These are phyloP conservation scores for Drosophila hydei DNA, from an alignment of 1,140 invertebrate species.

Conservation along the genomic window DNA sequence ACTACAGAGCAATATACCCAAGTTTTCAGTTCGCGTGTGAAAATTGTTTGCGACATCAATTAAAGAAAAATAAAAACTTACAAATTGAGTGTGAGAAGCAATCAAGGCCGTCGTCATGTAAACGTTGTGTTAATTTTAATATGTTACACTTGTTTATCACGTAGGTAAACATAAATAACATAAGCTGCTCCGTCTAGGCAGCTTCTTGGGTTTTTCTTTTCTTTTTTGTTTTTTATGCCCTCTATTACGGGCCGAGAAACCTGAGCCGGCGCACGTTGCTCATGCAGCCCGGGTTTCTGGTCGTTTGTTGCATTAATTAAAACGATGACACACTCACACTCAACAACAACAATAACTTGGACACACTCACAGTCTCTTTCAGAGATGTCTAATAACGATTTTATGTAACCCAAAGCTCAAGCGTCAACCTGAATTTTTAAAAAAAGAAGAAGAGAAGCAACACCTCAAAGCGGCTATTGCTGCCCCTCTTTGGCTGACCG, in stretches of 20 bases:
- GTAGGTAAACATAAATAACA: constrained; percentile 28
- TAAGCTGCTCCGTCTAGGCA: constrained; percentile 17
- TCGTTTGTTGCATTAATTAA: constrained; percentile 74
- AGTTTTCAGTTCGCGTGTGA: constrained; percentile 37
- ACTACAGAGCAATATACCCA: background rate
- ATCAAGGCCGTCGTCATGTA: constrained; percentile 43
- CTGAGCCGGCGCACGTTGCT: constrained; percentile 61
- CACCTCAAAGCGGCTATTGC: constrained; percentile 37
- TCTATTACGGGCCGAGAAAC: constrained; percentile 13
- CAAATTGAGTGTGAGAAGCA: constrained; percentile 22
- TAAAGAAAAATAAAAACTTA: constrained; percentile 24
- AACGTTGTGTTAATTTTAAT: constrained; percentile 59
- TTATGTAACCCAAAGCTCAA: constrained; percentile 64
- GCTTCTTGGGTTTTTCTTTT: constrained; percentile 9
- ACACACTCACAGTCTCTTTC: constrained; percentile 27
- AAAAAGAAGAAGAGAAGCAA: constrained; percentile 19
- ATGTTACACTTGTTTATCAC: constrained; percentile 55
- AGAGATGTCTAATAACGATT: constrained; percentile 68
- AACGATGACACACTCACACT: constrained; percentile 58
- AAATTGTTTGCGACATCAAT: constrained; percentile 57
- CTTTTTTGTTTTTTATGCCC: background rate
- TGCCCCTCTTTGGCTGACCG: background rate
- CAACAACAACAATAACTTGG: constrained; percentile 1
- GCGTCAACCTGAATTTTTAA: constrained; percentile 17
- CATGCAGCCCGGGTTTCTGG: constrained; percentile 40